A percentile compares a stretch with the other conserved stretches of the same genome.
These are phyloP conservation scores for Harpegnathos saltator DNA, from an alignment of 1,140 invertebrate genomes.

Conservation along the genomic window DNA sequence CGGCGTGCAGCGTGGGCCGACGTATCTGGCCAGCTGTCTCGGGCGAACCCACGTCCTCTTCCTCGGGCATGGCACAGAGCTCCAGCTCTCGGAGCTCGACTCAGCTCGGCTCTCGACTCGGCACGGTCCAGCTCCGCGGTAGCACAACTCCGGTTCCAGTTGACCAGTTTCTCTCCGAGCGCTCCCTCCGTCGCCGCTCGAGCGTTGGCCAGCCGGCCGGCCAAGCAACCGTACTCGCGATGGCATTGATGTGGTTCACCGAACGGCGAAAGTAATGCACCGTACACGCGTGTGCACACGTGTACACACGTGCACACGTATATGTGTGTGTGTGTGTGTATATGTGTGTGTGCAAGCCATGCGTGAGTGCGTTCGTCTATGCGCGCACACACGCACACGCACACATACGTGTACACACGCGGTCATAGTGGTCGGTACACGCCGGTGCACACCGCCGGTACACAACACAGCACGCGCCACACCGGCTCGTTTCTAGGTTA, in stretches of 20 bases:
- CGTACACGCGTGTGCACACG: constrained; percentile 37
- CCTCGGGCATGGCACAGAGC: constrained; percentile 26
- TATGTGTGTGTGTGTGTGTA: not conserved
- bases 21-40: constrained; percentile 75
- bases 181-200: constrained; percentile 55
- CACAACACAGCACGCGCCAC: constrained; percentile 69
- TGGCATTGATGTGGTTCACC: constrained; percentile 79
- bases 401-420: not conserved
- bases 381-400: too few species aligned
- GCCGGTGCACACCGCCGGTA: constrained; percentile 56
- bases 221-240: constrained; percentile 68
- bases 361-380: too few species aligned
- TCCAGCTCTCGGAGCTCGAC: not conserved
- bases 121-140: constrained; percentile 67
- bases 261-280: constrained; percentile 80
- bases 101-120: constrained; percentile 8
- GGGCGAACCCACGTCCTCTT: constrained; percentile 76
- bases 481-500: constrained; percentile 81
- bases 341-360: not conserved
- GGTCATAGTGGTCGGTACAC: constrained; percentile 42
- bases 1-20: constrained; percentile 81
- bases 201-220: constrained; percentile 48
- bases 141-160: constrained; percentile 80
- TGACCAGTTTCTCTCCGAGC: constrained; percentile 77
- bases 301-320: not conserved